Conservation (phyloP, 2,797 vertebrate genomes). For the Chloroceryle amazona region DNA sequence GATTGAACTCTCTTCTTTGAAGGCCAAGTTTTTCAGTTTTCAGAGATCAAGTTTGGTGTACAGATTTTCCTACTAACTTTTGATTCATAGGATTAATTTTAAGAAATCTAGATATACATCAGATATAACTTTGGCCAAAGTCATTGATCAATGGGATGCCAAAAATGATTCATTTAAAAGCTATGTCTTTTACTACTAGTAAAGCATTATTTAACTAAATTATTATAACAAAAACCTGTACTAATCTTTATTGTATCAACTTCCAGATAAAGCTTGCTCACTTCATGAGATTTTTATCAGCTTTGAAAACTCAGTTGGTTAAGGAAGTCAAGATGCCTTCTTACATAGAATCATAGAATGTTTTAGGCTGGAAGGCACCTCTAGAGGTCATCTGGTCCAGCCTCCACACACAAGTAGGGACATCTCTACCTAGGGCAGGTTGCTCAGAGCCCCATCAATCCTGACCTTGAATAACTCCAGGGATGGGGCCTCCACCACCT, state of each 20-base stretch:
- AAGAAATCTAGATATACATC: background rate
- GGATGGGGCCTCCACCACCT: too few relatives aligned
- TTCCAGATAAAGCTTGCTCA: background rate
- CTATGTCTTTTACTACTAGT: background rate
- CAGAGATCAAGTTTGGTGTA: background rate
- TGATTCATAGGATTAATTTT: background rate
- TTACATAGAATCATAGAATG: background rate
- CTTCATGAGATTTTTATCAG: background rate
- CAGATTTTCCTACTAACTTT: background rate
- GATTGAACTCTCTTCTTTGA: background rate
- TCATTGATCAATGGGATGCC: background rate
- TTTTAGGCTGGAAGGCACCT: too few relatives aligned
- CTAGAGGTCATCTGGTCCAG: too few relatives aligned
- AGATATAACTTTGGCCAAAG: background rate
- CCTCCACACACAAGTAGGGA: too few relatives aligned
- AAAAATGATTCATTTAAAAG: background rate
- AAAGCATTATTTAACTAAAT: background rate
- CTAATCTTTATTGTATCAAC: background rate
- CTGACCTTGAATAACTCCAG: too few relatives aligned
- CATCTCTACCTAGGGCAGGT: too few relatives aligned
- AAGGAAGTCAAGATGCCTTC: background rate
- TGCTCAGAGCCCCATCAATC: too few relatives aligned
- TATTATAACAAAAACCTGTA: background rate
- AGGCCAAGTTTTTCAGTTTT: background rate
- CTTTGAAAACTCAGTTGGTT: background rate